Evolutionary conservation across 2,797 vertebrate species (phyloP).

Genomic region (Rhinatrema bivittatum): DNA sequence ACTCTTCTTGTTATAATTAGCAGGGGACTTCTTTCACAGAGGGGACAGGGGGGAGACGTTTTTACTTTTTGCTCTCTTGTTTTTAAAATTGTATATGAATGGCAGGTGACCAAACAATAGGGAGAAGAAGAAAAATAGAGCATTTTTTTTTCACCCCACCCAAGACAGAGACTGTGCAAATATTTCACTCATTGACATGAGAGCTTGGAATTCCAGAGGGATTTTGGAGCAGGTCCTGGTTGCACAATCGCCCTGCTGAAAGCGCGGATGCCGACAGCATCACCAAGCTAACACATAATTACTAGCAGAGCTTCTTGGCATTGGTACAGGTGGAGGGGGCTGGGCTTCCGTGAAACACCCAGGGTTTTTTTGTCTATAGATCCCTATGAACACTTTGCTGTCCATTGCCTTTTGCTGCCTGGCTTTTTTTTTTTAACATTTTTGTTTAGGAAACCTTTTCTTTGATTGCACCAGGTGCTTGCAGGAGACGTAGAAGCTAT

Average conservation of each 20-base stretch:
- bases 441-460: too few species aligned
- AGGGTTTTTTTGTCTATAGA: constrained; percentile 32
- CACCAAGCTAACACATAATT: constrained; percentile 42
- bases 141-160: constrained; percentile 3
- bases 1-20: constrained; percentile 36
- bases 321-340: constrained; percentile 48
- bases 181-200: constrained; percentile 42
- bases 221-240: constrained; percentile 34
- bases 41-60: too few species aligned
- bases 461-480: too few species aligned
- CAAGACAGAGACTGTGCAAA: constrained; percentile 42
- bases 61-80: too few species aligned
- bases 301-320: constrained; percentile 39
- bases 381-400: too few species aligned
- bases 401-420: too few species aligned
- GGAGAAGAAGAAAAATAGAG: constrained; percentile 35
- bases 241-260: constrained; percentile 59
- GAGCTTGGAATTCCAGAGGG: constrained; percentile 47
- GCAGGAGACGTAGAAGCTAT: too few species aligned
- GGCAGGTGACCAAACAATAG: constrained; percentile 33
- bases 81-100: constrained; percentile 36
- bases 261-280: constrained; percentile 48
- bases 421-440: too few species aligned
- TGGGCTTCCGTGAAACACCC: constrained; percentile 54
- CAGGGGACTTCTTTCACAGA: constrained; percentile 28